These are phyloP conservation scores for Lepilemur ruficaudatus DNA, from an alignment of 2,797 vertebrate species.

Conservation along the genomic window DNA sequence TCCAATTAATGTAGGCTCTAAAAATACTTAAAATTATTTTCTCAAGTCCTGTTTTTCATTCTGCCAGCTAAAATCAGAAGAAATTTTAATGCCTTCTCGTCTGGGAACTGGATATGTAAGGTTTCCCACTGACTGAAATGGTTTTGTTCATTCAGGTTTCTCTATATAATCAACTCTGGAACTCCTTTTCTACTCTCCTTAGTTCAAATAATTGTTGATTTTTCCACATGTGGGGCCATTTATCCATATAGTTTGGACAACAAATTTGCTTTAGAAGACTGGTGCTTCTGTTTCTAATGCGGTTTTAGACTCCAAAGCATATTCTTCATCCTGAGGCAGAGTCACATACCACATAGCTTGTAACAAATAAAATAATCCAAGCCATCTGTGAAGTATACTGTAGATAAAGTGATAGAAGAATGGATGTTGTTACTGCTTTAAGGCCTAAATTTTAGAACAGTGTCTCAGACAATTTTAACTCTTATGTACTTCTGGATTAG, in stretches of 20 bases:
- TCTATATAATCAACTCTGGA: not conserved
- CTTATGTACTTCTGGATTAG: not conserved
- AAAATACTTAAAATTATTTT: conserved; percentile 50
- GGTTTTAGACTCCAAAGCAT: conserved; percentile 17
- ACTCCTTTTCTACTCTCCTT: not conserved
- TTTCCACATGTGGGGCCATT: conserved; percentile 14
- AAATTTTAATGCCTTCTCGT: conserved; percentile 28
- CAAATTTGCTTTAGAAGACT: conserved; percentile 38
- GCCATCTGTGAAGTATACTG: not conserved
- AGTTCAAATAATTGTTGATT: conserved; percentile 20
- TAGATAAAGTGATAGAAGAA: not conserved
- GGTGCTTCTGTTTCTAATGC: conserved; percentile 26
- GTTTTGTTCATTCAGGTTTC: conserved; percentile 40
- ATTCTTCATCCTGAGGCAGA: not conserved
- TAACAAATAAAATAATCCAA: conserved; percentile 45
- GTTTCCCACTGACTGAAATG: not conserved
- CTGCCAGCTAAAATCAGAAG: not conserved
- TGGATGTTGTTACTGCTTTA: not conserved
- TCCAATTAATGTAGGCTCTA: conserved; percentile 28
- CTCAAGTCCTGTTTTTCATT: not conserved
- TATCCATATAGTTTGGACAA: conserved; percentile 30
- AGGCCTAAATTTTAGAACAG: not conserved
- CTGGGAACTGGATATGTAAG: conserved; percentile 22
- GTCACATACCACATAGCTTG: not conserved
- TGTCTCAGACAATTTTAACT: not conserved